Evolutionary conservation across 2,888 invertebrate species (phyloP).

Genomic region (Mesodorylaimus sp.): DNA sequence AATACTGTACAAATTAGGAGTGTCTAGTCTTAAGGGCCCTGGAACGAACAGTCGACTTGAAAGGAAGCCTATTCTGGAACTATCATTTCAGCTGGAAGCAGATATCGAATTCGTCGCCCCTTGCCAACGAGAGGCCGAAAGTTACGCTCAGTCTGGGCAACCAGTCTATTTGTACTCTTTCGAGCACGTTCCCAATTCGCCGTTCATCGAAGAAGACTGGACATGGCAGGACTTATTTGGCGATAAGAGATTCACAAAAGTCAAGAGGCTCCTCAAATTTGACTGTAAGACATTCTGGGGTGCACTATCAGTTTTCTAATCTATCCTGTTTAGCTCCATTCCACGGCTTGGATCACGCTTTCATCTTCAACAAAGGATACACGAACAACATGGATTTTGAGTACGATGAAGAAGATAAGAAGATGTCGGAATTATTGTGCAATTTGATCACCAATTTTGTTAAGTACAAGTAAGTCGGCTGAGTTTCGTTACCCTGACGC

Average conservation of each 20-base stretch:
- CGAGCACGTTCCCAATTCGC: conserved; percentile 24
- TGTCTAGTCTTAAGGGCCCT: no score
- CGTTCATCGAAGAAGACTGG: conserved; percentile 23
- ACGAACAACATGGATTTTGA: conserved; percentile 21
- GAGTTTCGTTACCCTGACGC: background rate
- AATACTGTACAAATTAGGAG: no score
- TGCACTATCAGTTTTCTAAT: background rate
- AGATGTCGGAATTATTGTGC: conserved; percentile 22
- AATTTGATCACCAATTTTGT: conserved; percentile 24
- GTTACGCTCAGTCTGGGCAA: conserved; percentile 18
- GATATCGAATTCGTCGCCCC: conserved; percentile 30
- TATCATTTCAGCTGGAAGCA: conserved; percentile 22
- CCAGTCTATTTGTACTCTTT: conserved; percentile 26
- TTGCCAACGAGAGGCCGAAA: conserved; percentile 22
- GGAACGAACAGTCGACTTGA: no score
- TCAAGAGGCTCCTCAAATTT: background rate
- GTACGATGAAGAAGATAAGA: conserved; percentile 22
- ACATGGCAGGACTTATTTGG: conserved; percentile 22
- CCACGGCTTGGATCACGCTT: conserved; percentile 29
- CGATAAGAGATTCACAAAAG: background rate
- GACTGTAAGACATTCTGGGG: background rate
- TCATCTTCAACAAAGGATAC: conserved; percentile 27
- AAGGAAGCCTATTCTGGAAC: no score
- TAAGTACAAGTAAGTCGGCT: conserved; percentile 14
- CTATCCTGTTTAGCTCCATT: conserved; percentile 18